phyloP scores from a whole-genome alignment of 2,113 vertebrate species.

The Thryonomys swinderianus region DNA sequence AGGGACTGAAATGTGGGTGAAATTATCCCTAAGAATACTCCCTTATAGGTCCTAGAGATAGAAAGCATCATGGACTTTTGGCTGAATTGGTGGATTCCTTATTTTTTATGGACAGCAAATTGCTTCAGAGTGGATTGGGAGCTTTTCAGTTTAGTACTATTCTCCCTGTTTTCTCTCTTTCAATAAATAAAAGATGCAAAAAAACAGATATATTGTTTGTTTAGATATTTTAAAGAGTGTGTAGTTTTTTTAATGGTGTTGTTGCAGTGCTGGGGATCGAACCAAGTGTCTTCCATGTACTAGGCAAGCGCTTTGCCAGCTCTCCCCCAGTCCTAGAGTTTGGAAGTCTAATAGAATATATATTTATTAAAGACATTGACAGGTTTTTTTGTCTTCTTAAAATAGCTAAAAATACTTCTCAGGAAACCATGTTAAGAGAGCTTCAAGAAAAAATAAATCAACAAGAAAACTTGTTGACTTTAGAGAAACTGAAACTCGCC shows the following conservation, averaged over 20 bases:
- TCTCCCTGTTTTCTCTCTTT: constrained; percentile 4
- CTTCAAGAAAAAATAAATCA: constrained; percentile 89
- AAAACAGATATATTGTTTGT: background rate
- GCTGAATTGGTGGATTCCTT: background rate
- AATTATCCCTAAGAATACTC: background rate
- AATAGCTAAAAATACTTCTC: constrained; percentile 89
- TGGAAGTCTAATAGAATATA: background rate
- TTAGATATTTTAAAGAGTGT: background rate
- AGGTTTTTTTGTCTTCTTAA: background rate
- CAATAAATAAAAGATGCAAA: background rate
- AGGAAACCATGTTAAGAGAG: constrained; percentile 87
- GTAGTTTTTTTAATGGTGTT: background rate
- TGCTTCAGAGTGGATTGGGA: background rate
- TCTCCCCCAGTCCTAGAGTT: too few species aligned
- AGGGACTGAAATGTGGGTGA: background rate
- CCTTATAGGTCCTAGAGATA: background rate
- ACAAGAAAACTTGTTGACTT: constrained; percentile 83
- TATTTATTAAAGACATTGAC: constrained; percentile 36
- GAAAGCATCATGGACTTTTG: background rate
- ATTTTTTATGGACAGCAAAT: background rate
- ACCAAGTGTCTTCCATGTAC: background rate
- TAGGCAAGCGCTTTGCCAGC: background rate
- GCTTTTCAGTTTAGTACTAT: background rate
- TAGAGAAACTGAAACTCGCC: constrained; percentile 88
- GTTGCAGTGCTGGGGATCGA: background rate